Percentiles rank a stretch among this genome's conserved stretches.
Conservation (phyloP, 2,113 vertebrate genomes). For the Stegostoma tigrinum region DNA sequence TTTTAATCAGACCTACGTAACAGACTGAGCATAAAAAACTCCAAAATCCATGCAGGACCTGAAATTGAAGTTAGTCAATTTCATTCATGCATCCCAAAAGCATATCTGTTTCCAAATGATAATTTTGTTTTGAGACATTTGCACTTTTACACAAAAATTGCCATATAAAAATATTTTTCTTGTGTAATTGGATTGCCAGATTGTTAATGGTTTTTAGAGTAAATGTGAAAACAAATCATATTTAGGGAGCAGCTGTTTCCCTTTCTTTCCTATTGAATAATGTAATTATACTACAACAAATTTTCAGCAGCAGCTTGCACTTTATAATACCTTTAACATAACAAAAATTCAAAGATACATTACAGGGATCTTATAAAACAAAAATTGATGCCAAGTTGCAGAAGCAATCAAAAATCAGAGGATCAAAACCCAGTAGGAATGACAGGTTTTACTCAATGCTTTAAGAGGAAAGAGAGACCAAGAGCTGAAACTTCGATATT, state of each 20-base stretch:
- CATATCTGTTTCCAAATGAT: neutral
- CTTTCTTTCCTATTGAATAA: neutral
- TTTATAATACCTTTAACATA: neutral
- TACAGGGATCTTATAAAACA: neutral
- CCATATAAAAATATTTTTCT: neutral
- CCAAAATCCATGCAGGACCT: neutral
- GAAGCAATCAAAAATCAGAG: neutral
- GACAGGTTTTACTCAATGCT: neutral
- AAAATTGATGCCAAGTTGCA: neutral
- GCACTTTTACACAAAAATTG: conserved; percentile 1
- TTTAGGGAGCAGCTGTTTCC: conserved; percentile 7
- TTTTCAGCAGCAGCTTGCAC: neutral
- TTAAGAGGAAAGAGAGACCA: neutral
- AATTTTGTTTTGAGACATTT: neutral
- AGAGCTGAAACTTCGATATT: neutral
- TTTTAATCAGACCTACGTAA: conserved; percentile 2
- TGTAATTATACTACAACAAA: neutral
- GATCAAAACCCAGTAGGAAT: neutral
- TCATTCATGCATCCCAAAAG: neutral
- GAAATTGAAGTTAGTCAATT: neutral
- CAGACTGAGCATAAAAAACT: neutral
- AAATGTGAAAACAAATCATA: neutral
- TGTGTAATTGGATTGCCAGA: neutral
- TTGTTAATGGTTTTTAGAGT: neutral
- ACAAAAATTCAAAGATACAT: neutral